Base-by-base conservation (phyloP, 2,888 invertebrate species). In the Encarsia formosa region DNA sequence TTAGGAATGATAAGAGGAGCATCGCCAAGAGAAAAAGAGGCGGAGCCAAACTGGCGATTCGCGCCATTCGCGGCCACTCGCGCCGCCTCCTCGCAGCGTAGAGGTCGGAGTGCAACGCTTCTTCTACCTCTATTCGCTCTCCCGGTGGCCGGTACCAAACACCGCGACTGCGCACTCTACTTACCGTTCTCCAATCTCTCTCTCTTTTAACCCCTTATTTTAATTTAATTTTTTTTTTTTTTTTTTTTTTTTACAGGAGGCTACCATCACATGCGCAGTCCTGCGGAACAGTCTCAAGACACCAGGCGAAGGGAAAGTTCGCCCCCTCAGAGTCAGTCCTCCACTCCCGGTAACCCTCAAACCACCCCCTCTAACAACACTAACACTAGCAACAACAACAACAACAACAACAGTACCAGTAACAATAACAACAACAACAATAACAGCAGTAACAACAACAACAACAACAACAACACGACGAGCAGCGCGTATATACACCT, bases 241-340 rank as follows among this genome's bases (percentile, higher is more conserved):
- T 13, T 8, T 22, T n/a, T 15, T 26, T 37, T 53, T 60, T 56
- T 70, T 74, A 1, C 70, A 79, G 80, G 79, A 60, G 79, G 78
- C 54, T 80, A 79, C 67, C 79, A 77, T 61, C 78, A 78, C 63
- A 65, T 79, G 60, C 75, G 79, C 65, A 79, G 79, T 71, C 78
- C 79, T 42, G 76, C 77, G 42, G 71, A 71, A 63, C 39, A 26
- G 23, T 49, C 48, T 20, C 66, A 58, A 47, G 70, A 70, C 62
- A 59, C 61, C 57, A 60, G 59, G 20, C 58, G 55, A 20, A 73
- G 75, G 61, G 74, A 74, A 52, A 67, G 68, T 39, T 71, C 76
- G 32, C 74, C 75, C 32, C 71, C 74, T 44, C 70, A 71, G 60
- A 69, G 61, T 56, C 62, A 65, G 44, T 71, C 42, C 13, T 11